Percentiles rank a stretch among this genome's conserved stretches.
These are phyloP conservation scores for Catostylus mosaicus DNA, from an alignment of 30 jellyfish, hydroid and myxozoan genomes.

Conservation along the genomic window DNA sequence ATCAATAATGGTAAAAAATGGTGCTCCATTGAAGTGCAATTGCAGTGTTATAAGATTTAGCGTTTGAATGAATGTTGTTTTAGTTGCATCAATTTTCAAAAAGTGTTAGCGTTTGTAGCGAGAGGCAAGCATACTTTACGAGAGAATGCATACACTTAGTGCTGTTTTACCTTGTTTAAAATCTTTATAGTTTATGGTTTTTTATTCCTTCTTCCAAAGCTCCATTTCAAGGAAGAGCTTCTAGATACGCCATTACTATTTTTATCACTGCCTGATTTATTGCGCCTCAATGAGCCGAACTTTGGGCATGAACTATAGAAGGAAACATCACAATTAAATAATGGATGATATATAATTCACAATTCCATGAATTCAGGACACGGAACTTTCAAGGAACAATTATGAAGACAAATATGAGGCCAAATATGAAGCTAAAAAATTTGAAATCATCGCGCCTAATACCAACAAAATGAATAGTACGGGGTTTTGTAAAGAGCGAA, in stretches of 20 bases:
- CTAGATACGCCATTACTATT: constrained; percentile 67
- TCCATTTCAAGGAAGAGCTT: constrained; percentile 80
- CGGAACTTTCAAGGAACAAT: no score
- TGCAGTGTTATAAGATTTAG: constrained; percentile 38
- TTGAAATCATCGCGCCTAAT: no score
- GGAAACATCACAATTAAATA: constrained; percentile 46
- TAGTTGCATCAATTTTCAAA: not conserved
- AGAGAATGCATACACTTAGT: constrained; percentile 20
- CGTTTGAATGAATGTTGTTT: constrained; percentile 1
- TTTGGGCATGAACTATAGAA: constrained; percentile 72
- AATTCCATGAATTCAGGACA: not conserved
- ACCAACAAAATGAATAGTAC: no score
- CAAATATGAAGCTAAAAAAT: no score
- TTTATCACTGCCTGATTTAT: constrained; percentile 71
- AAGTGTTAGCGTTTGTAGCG: constrained; percentile 3
- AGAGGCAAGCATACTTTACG: not conserved
- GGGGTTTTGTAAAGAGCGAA: no score
- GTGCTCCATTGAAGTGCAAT: constrained; percentile 45
- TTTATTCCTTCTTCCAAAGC: constrained; percentile 81
- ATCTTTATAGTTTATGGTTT: constrained; percentile 54
- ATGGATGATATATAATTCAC: not conserved
- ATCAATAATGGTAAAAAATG: not conserved
- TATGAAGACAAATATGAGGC: not conserved
- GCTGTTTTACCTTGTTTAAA: constrained; percentile 29
- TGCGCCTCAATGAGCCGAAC: constrained; percentile 83